Evolutionary conservation across 2,797 vertebrate species (phyloP).

Genomic region (Ctenopoma multispine): DNA sequence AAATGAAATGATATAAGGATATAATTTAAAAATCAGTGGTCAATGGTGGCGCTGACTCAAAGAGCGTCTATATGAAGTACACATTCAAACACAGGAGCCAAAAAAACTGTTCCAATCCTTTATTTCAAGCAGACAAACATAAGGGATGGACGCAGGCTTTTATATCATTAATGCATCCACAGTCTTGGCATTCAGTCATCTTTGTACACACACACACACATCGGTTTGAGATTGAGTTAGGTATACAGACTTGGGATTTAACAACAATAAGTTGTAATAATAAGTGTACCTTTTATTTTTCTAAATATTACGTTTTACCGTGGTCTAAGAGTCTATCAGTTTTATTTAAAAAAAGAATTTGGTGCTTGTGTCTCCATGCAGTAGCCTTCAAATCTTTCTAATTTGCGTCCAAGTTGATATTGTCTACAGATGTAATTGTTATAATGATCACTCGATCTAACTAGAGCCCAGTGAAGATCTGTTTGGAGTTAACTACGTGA

Average conservation of each 20-base stretch:
- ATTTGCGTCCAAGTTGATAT: background rate
- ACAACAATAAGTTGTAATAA: background rate
- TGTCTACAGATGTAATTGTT: background rate
- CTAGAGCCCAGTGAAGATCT: background rate
- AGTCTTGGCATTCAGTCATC: too few relatives aligned
- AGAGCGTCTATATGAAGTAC: too few relatives aligned
- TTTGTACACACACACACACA: too few relatives aligned
- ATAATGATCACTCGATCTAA: background rate
- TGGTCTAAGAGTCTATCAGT: background rate
- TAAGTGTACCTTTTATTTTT: background rate
- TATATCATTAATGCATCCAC: too few relatives aligned
- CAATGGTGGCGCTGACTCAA: too few relatives aligned
- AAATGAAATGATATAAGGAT: background rate
- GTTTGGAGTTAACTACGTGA: background rate
- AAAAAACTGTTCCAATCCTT: too few relatives aligned
- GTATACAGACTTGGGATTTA: too few relatives aligned
- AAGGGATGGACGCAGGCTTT: too few relatives aligned
- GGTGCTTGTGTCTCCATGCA: background rate
- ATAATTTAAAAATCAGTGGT: too few relatives aligned
- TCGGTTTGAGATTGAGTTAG: too few relatives aligned
- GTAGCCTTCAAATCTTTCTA: background rate
- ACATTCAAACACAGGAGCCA: too few relatives aligned
- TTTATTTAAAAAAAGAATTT: background rate
- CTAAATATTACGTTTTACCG: background rate
- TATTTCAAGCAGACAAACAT: too few relatives aligned